Evolutionary conservation across 2,797 vertebrate genomes (phyloP).

Genomic region (Myripristis murdjan): DNA sequence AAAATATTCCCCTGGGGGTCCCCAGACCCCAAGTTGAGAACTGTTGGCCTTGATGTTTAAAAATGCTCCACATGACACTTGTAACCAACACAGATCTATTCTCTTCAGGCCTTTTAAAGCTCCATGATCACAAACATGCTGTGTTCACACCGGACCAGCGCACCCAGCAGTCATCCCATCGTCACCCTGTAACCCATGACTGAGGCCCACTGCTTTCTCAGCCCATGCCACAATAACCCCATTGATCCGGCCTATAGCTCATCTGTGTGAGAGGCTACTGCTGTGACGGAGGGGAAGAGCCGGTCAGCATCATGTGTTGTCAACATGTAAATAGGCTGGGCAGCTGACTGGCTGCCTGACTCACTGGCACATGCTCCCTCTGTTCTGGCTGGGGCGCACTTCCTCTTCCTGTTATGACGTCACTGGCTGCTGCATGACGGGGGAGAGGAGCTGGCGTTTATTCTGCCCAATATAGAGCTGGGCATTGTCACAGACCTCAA

Average conservation of each 20-base stretch:
- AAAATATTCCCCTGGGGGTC: too few relatives aligned
- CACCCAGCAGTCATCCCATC: slow-evolving; percentile 46
- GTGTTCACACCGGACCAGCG: slow-evolving; percentile 13
- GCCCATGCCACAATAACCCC: slow-evolving; percentile 57
- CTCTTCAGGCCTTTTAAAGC: neutral
- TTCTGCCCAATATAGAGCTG: too few relatives aligned
- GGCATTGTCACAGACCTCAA: neutral
- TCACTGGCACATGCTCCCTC: slow-evolving; percentile 67
- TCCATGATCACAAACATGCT: slow-evolving; percentile 6
- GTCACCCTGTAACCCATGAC: slow-evolving; percentile 67
- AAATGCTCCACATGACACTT: too few relatives aligned
- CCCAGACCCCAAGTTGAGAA: too few relatives aligned
- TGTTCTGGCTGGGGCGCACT: slow-evolving; percentile 64
- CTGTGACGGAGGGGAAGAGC: slow-evolving; percentile 46
- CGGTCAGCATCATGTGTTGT: slow-evolving; percentile 71
- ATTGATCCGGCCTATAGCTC: slow-evolving; percentile 66
- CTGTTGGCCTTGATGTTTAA: too few relatives aligned
- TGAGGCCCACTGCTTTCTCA: slow-evolving; percentile 36
- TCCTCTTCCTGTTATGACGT: slow-evolving; percentile 46
- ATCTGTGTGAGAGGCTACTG: slow-evolving; percentile 28
- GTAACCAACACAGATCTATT: neutral
- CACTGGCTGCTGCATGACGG: neutral
- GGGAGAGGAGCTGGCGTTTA: neutral
- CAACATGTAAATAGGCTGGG: slow-evolving; percentile 70
- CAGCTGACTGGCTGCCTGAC: slow-evolving; percentile 52